Evolutionary conservation across 2,888 invertebrate genomes (phyloP).

Genomic region (Leistus spinibarbis): DNA sequence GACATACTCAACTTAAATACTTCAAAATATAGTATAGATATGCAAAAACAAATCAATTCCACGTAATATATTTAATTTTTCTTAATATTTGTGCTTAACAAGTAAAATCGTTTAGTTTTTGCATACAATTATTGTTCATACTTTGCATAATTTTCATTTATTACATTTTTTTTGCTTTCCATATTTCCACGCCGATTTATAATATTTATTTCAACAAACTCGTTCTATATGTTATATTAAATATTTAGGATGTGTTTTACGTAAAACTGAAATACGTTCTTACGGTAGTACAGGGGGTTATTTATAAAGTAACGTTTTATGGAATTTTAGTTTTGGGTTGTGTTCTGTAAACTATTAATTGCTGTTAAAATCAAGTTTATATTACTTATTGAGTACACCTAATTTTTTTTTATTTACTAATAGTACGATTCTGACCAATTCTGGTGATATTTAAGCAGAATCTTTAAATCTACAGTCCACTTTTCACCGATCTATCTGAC

Average conservation of each 20-base stretch:
- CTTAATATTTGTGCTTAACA: slow-evolving; percentile 23
- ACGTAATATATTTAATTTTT: slow-evolving; percentile 13
- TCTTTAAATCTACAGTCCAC: no score
- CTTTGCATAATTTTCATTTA: slow-evolving; percentile 20
- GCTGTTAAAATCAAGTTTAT: background rate
- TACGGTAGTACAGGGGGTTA: slow-evolving; percentile 6
- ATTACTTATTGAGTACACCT: slow-evolving; percentile 18
- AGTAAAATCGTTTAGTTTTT: slow-evolving; percentile 36
- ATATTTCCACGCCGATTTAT: background rate
- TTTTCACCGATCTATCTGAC: no score
- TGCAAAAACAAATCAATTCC: slow-evolving; percentile 26
- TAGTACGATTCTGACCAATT: no score
- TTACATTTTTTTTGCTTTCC: background rate
- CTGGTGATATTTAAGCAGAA: no score
- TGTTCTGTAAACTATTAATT: slow-evolving; percentile 27
- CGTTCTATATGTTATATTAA: slow-evolving; percentile 3
- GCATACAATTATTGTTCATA: slow-evolving; percentile 38
- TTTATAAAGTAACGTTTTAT: background rate
- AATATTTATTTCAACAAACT: background rate
- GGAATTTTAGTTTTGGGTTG: slow-evolving; percentile 22
- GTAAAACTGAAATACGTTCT: slow-evolving; percentile 36
- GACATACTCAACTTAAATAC: background rate
- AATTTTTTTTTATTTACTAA: no score
- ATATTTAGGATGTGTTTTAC: slow-evolving; percentile 7
- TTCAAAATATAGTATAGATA: slow-evolving; percentile 24